Conservation (phyloP, 2,113 vertebrate species). For the Podarcis muralis region DNA sequence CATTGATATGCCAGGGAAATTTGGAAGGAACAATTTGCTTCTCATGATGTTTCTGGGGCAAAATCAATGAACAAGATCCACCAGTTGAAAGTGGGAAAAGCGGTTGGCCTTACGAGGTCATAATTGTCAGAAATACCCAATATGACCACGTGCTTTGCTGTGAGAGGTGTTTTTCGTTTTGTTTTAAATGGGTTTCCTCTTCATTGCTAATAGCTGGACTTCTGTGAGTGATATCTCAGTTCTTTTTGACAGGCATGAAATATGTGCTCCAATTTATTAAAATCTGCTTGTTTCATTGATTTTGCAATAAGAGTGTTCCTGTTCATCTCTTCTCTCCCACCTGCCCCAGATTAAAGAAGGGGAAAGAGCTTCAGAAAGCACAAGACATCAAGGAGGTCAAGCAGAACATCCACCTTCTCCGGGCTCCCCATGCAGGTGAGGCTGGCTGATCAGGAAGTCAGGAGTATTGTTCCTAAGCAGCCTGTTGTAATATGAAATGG, state of each 20-base stretch:
- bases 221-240: neutral
- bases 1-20: no score
- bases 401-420: conserved; percentile 95
- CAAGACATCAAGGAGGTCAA: conserved; percentile 94
- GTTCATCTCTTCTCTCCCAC: neutral
- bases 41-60: neutral
- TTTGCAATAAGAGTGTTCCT: neutral
- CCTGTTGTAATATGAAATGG: neutral
- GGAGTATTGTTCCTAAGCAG: neutral
- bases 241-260: neutral
- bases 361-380: conserved; percentile 90
- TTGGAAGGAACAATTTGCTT: neutral
- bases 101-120: neutral
- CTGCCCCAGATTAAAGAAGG: conserved; percentile 87
- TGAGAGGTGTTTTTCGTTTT: neutral
- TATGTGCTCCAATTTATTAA: no score
- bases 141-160: neutral
- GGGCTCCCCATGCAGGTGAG: conserved; percentile 91
- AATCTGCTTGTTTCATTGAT: neutral
- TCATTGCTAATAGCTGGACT: no score
- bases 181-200: neutral
- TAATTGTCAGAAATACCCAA: neutral
- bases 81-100: neutral
- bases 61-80: neutral
- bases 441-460: neutral